Conservation (phyloP, 2,888 invertebrate genomes). For the Cantharis rufa region DNA sequence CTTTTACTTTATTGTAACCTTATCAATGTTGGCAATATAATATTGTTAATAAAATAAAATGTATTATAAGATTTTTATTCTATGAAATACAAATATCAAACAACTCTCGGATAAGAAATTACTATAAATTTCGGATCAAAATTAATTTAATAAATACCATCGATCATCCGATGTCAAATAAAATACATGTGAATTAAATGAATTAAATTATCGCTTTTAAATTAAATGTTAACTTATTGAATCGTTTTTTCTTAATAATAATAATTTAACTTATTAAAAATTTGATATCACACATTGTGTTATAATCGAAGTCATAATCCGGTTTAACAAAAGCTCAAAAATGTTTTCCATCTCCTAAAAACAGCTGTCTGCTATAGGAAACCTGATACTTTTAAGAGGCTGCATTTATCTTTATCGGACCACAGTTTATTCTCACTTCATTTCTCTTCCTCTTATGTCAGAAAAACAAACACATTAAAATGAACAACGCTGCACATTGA, state of each 20-base stretch:
- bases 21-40: too few species aligned
- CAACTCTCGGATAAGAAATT: too few species aligned
- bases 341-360: constrained; percentile 52
- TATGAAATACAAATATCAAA: too few species aligned
- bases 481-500: constrained; percentile 57
- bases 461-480: constrained; percentile 59
- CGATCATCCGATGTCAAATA: not conserved
- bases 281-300: not conserved
- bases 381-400: constrained; percentile 58
- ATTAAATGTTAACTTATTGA: not conserved
- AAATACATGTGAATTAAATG: too few species aligned
- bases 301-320: constrained; percentile 26
- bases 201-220: not conserved
- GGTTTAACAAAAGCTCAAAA: constrained; percentile 29
- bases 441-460: constrained; percentile 48
- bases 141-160: not conserved
- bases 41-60: too few species aligned
- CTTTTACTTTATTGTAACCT: too few species aligned
- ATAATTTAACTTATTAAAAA: not conserved
- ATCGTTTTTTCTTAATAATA: not conserved
- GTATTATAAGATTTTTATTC: too few species aligned
- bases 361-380: constrained; percentile 57
- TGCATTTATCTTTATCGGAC: constrained; percentile 37
- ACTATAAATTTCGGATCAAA: not conserved
- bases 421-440: constrained; percentile 25